Evolutionary conservation across 1,140 invertebrate genomes (phyloP), one percentile per base, ranked within the genome.

Genomic region (Aphaenogaster rudis): DNA sequence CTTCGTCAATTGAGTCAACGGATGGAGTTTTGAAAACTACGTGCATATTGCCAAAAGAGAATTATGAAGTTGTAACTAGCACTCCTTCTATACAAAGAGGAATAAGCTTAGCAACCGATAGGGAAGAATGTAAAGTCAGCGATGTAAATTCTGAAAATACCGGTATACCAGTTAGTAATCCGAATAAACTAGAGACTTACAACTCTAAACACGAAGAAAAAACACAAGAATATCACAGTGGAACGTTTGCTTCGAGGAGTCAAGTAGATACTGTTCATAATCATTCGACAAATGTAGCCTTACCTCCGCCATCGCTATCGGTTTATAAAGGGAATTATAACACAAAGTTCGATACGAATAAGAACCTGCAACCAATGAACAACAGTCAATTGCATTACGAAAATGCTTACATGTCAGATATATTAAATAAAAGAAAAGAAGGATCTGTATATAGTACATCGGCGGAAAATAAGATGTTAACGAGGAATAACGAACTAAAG

Each of bases 401-500:
- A 21, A 74, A 82, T n/a, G 21, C 9, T 42, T 45, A 71, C 21
- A 42, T 69, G n/a, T 52, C 48, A 36, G 28, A 82, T 54, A 48
- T 74, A n/a, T 74, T 61, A 21, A 72, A 54, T 54, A 81, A 48
- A 39, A 82, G 2, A 48, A 61, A 74, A 4, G 80, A 82, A 0
- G 54, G 45, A 6, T 45, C 71, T 2, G 0, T 33, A 4, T 74
- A 74, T 15, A 82, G 0, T 2, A 15, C 28, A 48, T 15, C 13
- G 5, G 11, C 3, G 4, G 80, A 82, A 2, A 82, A 48, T 48
- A 82, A 61, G 42, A 13, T 9, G 7, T 71, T 42, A 67, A 33
- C 13, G 8, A 80, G 17, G 0, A 61, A 7, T 33, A 59, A 6
- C 0, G 80, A 82, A 4, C 15, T 45, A 5, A 72, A 72, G 48